Base-by-base conservation (phyloP, 2,113 vertebrate genomes). In the Progne subis region DNA sequence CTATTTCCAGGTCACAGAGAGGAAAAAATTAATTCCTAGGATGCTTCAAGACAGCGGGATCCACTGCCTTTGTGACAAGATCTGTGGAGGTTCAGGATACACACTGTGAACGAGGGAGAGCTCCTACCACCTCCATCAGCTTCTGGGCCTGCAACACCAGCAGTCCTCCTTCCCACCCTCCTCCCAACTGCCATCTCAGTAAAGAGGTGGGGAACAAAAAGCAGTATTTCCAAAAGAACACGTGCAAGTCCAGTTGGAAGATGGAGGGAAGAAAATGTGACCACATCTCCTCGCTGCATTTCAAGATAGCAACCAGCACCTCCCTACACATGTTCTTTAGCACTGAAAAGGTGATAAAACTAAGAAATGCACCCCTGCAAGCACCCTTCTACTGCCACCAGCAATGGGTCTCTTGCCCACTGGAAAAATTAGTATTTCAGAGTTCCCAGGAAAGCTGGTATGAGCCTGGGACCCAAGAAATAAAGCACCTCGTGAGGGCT, bases 1-100 rank as follows among this genome's bases (percentile, higher is more conserved):
- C 79, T 80, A 70, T 86, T 96, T 95, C 90, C 96, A 97, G 93
- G 94, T 92, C 90, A 88, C 52, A 47, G 63, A 47, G 44, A 86
- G 12, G 56, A 86, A 91, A 92, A 92, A 88, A 92, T 31, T 74
- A 90, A 93, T 85, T 95, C 86, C 86, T 86, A 86, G 74, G 80
- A 84, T 78, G 76, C 92, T 57, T 86, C 56, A 72, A 81, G 68
- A 77, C n/a, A 92, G 67, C 53, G 2, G 44, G 80, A 88, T 64
- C 56, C 1, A 18, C 76, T 63, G 88, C 72, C 69, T 93, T 70
- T 68, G 69, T 52, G 63, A 37, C 31, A 32, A 26, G 61, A 56
- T 88, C 24, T 59, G 24, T 6, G 24, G 52, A 65, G 44, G 75
- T 46, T 86, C 46, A 72, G 93, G 64, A 81, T 14, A 31, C 15